phyloP scores from a whole-genome alignment of 2,113 vertebrate genomes.

The Ptilonorhynchus violaceus region DNA sequence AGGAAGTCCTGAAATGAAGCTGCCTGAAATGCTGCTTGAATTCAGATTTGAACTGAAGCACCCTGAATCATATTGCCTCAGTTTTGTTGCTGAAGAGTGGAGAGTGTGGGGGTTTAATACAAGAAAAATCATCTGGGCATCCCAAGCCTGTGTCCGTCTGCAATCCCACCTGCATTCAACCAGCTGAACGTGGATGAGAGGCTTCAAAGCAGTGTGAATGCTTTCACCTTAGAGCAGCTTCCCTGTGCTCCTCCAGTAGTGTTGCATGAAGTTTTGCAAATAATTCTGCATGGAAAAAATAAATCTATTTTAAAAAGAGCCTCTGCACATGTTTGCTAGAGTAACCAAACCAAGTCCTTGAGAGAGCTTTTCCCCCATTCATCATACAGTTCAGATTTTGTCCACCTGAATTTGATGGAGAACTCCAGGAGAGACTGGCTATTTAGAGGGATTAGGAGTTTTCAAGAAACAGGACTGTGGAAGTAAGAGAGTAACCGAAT shows the following conservation, averaged over 20 bases:
- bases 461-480: background rate
- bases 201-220: background rate
- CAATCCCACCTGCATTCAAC: background rate
- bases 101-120: background rate
- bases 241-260: background rate
- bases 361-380: background rate
- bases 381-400: background rate
- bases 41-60: background rate
- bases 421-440: background rate
- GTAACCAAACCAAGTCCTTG: background rate
- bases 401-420: background rate
- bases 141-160: background rate
- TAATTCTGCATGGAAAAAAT: background rate
- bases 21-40: background rate
- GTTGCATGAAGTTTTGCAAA: background rate
- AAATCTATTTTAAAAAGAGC: background rate
- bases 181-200: background rate
- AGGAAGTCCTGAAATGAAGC: background rate
- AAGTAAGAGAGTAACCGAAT: background rate
- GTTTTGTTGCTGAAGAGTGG: fast-evolving
- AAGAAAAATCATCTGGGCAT: background rate
- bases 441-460: background rate
- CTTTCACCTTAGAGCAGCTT: background rate
- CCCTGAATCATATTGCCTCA: fast-evolving
- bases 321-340: background rate